Percentiles rank a stretch among this genome's conserved stretches.
phyloP scores from a whole-genome alignment of 2,113 vertebrate species.

The Cyphomyrus plagiostoma region DNA sequence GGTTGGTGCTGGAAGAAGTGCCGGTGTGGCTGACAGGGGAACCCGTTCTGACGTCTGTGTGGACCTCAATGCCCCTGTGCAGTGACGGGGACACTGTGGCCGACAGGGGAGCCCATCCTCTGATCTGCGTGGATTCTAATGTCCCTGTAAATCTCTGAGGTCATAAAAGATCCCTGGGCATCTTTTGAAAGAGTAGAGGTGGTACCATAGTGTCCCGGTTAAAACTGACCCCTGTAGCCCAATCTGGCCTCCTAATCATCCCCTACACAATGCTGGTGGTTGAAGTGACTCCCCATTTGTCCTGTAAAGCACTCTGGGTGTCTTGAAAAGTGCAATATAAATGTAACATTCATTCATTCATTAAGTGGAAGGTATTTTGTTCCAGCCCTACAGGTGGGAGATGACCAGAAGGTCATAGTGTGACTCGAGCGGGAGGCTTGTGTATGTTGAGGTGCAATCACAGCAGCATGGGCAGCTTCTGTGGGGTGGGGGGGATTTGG shows the following conservation, averaged over 20 bases:
- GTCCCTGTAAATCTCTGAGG: too few relatives aligned
- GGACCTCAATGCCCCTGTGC: background rate
- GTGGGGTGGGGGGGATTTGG: background rate
- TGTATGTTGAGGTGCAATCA: background rate
- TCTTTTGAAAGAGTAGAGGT: background rate
- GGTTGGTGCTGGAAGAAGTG: background rate
- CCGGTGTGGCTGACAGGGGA: background rate
- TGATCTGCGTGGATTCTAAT: too few relatives aligned
- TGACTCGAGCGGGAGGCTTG: background rate
- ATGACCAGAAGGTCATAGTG: background rate
- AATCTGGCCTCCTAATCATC: background rate
- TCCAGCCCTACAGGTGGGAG: background rate
- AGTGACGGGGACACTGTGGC: background rate
- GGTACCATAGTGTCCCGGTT: background rate
- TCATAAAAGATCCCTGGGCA: background rate
- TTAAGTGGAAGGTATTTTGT: background rate
- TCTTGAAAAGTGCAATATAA: background rate
- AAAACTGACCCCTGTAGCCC: background rate
- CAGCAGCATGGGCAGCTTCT: background rate
- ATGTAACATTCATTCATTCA: background rate
- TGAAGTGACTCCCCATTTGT: background rate
- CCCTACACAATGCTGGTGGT: background rate
- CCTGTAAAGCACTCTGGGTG: background rate
- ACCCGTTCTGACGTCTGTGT: background rate
- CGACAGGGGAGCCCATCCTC: too few relatives aligned